phyloP scores from a whole-genome alignment of 2,797 vertebrate species.

The Amazona finschi region DNA sequence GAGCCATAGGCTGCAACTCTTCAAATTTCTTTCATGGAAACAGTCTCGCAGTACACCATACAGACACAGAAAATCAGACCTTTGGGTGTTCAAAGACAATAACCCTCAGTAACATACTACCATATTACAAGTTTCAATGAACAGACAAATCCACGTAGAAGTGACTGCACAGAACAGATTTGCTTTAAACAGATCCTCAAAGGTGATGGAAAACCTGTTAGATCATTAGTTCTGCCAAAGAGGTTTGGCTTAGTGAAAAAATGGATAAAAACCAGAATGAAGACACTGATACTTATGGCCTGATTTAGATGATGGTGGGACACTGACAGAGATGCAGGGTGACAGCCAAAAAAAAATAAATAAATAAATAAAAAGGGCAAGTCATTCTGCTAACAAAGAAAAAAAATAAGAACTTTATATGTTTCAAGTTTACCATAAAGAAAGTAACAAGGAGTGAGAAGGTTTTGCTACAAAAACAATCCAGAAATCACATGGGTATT shows the following conservation, averaged over 20 bases:
- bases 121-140: neutral
- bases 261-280: neutral
- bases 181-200: neutral
- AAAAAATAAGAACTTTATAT: neutral
- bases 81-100: neutral
- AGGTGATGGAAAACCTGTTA: neutral
- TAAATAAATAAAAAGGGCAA: neutral
- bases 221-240: neutral
- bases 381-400: neutral
- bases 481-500: neutral
- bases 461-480: neutral
- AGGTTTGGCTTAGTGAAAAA: neutral
- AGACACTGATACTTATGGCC: neutral
- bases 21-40: neutral
- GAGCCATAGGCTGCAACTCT: neutral
- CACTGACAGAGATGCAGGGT: neutral
- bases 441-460: neutral
- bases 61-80: neutral
- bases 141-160: neutral
- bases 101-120: neutral
- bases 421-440: neutral
- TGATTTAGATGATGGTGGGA: neutral
- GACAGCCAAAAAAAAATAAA: neutral
- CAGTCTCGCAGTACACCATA: neutral
- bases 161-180: neutral